These are phyloP conservation scores for Elaphurus davidianus DNA, from an alignment of 2,113 vertebrate species.

Conservation along the genomic window DNA sequence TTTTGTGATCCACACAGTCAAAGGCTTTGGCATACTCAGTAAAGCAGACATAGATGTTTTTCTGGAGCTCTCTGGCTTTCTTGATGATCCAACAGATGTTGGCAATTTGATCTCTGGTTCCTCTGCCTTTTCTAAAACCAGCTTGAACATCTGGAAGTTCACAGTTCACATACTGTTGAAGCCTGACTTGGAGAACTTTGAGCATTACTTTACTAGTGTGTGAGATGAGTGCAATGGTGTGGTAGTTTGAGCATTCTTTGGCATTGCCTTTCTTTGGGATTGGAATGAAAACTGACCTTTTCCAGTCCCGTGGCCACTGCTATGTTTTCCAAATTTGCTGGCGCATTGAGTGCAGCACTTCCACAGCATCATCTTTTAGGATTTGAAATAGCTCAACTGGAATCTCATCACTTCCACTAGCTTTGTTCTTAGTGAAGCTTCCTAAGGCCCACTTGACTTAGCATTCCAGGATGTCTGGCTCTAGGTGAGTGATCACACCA, in stretches of 20 bases:
- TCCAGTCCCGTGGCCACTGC: not conserved
- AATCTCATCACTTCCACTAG: not conserved
- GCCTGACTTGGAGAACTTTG: not conserved
- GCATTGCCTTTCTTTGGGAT: not conserved
- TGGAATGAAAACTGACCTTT: not conserved
- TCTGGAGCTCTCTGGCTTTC: not conserved
- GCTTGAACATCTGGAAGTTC: not conserved
- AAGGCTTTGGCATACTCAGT: not conserved
- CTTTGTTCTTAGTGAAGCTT: not conserved
- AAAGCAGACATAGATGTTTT: not conserved
- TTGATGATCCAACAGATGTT: accelerated
- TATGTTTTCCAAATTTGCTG: not conserved
- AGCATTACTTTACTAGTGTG: not conserved
- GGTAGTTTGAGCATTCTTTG: not conserved
- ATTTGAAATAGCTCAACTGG: not conserved
- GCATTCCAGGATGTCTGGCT: not conserved
- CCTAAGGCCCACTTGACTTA: not conserved
- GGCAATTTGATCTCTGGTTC: not conserved
- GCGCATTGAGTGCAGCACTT: not conserved
- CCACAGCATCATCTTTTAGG: not conserved
- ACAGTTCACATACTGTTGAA: not conserved
- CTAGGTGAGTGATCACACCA: not conserved
- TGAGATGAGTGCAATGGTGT: not conserved
- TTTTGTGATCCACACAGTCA: not conserved
- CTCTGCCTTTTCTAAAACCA: not conserved